Evolutionary conservation across 2,113 vertebrate genomes (phyloP), one percentile per base, ranked within the genome.

Genomic region (Pipra filicauda): DNA sequence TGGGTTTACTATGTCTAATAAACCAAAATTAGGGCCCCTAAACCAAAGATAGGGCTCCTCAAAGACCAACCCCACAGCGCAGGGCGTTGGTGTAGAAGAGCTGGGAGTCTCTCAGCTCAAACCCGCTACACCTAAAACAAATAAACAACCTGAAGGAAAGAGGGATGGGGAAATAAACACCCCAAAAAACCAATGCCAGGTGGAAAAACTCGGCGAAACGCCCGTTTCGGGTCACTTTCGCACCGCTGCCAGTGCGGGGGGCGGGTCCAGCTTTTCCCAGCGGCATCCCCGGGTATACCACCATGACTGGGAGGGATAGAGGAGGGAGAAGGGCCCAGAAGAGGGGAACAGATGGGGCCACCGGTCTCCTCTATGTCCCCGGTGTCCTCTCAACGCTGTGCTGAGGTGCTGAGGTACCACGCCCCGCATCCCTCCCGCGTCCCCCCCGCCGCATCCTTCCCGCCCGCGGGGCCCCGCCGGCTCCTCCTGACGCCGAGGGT

Each of bases 201-300:
- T 3, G 19, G 8, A 5, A 85, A 43, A 52, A 44, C 5, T 16
- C 6, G 6, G 9, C 1, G 0, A 54, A 72, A 26, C 1, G 27
- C 55, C 57, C 13, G 2, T 39, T 52, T 52, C 9, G 17, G 43
- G n/a, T 30, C 62, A n/a, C 8, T 51, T 49, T 49, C 5, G 12
- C 15, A 1, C 18, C 1, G 1, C 30, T 15, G 14, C 18, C 6
- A 7, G 13, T 2, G 16, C 5, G 13, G 6, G 4, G 5, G 5
- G 37, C 4, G 9, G 8, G 12, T 54, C 19, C 39, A 16, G 54
- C 11, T 49, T 30, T 48, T 8, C 19, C 17, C 2, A 51, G 9
- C 7, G 15, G 23, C 28, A 19, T n/a, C 65, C 22, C 22, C 22
- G 22, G 31, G 31, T 33, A n/a, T 11, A 24, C 46, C 8, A 2